Conservation (phyloP, 1,140 invertebrate species). For the Sycophila sp. region DNA sequence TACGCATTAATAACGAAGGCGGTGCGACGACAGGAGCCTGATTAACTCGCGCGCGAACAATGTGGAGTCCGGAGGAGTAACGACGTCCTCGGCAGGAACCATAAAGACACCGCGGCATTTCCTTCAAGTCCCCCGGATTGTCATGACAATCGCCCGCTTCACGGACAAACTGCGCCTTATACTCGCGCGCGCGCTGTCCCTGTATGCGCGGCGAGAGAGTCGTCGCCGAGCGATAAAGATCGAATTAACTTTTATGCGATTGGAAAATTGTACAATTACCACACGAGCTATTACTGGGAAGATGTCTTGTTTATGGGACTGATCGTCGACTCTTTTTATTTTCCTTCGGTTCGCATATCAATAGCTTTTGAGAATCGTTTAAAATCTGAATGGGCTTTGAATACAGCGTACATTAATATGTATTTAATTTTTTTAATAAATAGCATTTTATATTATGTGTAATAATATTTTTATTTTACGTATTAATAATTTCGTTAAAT, state of each 20-base stretch:
- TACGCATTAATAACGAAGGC: conserved; percentile 56
- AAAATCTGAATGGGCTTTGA: no score
- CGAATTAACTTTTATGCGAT: conserved; percentile 28
- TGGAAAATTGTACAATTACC: conserved; percentile 17
- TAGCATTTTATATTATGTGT: no score
- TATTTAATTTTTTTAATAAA: no score
- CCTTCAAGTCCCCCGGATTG: conserved; percentile 12
- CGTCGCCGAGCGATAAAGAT: conserved; percentile 22
- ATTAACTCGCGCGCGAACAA: conserved; percentile 49
- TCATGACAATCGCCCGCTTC: conserved; percentile 23
- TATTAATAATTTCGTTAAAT: no score
- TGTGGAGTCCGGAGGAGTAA: conserved; percentile 23
- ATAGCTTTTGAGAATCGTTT: no score
- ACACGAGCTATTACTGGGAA: conserved; percentile 4
- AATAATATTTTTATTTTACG: no score
- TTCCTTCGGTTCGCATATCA: no score
- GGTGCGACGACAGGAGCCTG: conserved; percentile 39
- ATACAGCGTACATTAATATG: no score
- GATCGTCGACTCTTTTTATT: no score
- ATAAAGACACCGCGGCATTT: conserved; percentile 2
- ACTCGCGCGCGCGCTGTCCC: not conserved
- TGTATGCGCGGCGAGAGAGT: not conserved
- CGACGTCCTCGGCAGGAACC: no score
- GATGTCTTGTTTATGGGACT: not conserved
- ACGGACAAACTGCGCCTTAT: conserved; percentile 23